Percentiles rank a stretch among this genome's conserved stretches.
Conservation (phyloP, 37 sponge, comb jelly and placozoan genomes). For the Spongilla lacustris region DNA sequence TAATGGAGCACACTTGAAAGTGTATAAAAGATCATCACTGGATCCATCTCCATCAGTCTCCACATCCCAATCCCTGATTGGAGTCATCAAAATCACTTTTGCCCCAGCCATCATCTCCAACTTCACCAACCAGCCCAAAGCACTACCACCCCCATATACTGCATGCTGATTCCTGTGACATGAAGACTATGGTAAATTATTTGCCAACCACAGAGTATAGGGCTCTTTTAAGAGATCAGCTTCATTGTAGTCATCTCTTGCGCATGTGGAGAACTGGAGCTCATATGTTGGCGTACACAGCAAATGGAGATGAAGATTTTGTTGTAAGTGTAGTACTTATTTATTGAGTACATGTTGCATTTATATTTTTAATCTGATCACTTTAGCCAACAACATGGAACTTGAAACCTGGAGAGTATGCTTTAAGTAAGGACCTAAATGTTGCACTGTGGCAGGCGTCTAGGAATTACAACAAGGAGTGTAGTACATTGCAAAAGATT, state of each 20-base stretch:
- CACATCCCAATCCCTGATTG: neutral
- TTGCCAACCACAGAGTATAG: neutral
- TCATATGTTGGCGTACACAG: no score
- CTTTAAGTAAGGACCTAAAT: neutral
- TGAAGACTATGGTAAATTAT: neutral
- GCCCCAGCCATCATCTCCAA: neutral
- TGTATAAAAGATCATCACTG: neutral
- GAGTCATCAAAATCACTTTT: neutral
- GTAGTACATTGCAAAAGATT: neutral
- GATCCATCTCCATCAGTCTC: neutral
- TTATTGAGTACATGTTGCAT: neutral
- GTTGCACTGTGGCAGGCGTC: neutral
- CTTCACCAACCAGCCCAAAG: neutral
- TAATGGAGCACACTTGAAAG: conserved; percentile 19
- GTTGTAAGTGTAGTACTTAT: no score
- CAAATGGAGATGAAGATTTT: no score
- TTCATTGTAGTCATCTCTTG: no score
- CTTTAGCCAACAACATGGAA: neutral
- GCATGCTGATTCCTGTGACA: neutral
- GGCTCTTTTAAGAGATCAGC: neutral
- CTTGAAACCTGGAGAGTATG: neutral
- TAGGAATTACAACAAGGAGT: neutral
- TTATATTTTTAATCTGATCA: neutral
- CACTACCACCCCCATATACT: neutral
- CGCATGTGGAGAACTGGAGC: no score